Conservation (phyloP, 2,113 vertebrate genomes). For the Pedionomus torquatus region DNA sequence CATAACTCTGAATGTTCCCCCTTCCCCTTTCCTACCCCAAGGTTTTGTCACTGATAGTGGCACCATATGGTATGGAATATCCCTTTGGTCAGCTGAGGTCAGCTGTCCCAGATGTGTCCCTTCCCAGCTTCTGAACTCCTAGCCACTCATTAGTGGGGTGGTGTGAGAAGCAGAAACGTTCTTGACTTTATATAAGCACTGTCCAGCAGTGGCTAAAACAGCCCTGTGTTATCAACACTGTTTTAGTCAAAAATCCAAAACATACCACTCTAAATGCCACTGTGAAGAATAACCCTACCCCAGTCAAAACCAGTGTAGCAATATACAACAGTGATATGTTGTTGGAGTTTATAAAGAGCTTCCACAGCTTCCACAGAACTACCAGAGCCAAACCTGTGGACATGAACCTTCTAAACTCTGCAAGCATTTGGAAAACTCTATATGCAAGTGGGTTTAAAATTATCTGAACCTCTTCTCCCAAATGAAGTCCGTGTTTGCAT, state of each 20-base stretch:
- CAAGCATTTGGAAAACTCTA: background rate
- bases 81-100: background rate
- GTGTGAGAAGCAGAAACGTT: background rate
- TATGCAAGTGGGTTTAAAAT: too few relatives aligned
- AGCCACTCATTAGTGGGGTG: background rate
- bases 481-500: background rate
- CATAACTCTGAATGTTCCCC: background rate
- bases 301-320: background rate
- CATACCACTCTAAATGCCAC: background rate
- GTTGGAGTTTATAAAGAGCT: background rate
- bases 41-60: background rate
- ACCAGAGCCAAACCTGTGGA: background rate
- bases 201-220: background rate
- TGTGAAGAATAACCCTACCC: background rate
- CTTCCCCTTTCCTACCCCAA: background rate
- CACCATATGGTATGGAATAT: background rate
- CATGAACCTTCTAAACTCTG: background rate
- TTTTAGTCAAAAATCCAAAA: background rate
- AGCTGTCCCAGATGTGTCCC: background rate
- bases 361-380: background rate
- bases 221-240: background rate
- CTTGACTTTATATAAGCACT: background rate
- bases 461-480: background rate
- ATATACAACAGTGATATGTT: background rate
- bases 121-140: background rate